Percentiles rank a stretch among this genome's conserved stretches.
Conservation (phyloP, 2,888 invertebrate genomes). For the Cheilosia vernalis region DNA sequence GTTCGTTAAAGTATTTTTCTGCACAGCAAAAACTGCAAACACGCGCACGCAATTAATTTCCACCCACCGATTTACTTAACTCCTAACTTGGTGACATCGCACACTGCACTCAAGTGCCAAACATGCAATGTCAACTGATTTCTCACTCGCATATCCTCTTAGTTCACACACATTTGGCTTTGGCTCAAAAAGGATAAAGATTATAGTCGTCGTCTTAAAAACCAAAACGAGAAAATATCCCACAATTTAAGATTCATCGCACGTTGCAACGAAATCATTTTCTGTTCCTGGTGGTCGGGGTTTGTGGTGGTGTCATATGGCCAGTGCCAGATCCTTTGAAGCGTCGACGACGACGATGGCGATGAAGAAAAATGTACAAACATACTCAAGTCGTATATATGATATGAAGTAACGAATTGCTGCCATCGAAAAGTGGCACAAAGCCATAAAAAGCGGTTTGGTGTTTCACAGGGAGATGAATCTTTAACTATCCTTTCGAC, state of each 20-base stretch:
- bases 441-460: slow-evolving; percentile 68
- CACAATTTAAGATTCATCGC: slow-evolving; percentile 63
- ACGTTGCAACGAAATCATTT: slow-evolving; percentile 73
- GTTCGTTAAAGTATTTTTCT: slow-evolving; percentile 45
- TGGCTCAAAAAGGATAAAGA: slow-evolving; percentile 48
- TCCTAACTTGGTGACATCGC: slow-evolving; percentile 43
- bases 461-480: slow-evolving; percentile 62
- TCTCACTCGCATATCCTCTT: slow-evolving; percentile 29
- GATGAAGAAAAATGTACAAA: slow-evolving; percentile 6
- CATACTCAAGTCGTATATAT: slow-evolving; percentile 5
- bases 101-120: slow-evolving; percentile 70
- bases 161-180: slow-evolving; percentile 59
- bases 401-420: slow-evolving; percentile 58
- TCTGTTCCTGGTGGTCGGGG: slow-evolving; percentile 31
- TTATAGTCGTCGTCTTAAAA: slow-evolving; percentile 34
- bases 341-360: background rate
- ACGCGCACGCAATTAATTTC: slow-evolving; percentile 25
- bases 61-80: slow-evolving; percentile 24
- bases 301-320: slow-evolving; percentile 12
- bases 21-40: background rate
- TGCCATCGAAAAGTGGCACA: slow-evolving; percentile 51
- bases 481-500: slow-evolving; percentile 53
- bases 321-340: slow-evolving; percentile 21
- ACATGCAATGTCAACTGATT: slow-evolving; percentile 69
- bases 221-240: slow-evolving; percentile 24